Evolutionary conservation across 2,888 invertebrate genomes (phyloP), one percentile per base, ranked within the genome.

Genomic region (Pycnomerus fuliginosus): DNA sequence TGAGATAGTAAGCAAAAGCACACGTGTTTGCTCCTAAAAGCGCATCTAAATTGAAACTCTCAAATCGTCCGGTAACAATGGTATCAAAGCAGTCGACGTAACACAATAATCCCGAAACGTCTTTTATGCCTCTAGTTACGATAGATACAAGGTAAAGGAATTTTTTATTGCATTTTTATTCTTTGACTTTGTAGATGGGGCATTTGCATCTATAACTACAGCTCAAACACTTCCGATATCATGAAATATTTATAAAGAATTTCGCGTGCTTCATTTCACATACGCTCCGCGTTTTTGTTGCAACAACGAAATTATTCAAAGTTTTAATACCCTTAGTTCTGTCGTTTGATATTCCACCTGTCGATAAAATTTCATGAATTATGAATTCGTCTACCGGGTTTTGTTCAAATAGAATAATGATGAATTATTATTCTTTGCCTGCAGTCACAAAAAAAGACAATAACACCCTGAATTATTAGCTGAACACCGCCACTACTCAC

Each of bases 201-300:
- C 60, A 67, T 69, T 69, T 63, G 59, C 68, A 69, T 68, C 61
- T 59, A 53, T 68, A 69, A 68, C 67, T 64, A 67, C 56, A 58
- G 55, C 58, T 63, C 62, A 61, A 67, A 67, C 65, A 64, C 64
- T 65, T 62, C 52, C 54, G 50, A 60, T 61, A 56, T 44, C 48
- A 67, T 69, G 64, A 64, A 68, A 68, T 65, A 69, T 69, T 61
- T 65, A 68, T 68, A 62, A 62, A 44, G 52, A 49, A 54, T 60
- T 58, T 51, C 50, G 53, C 54, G 55, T 56, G 59, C 59, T 62
- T 56, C 60, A 64, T 62, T 53, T 61, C 60, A 56, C 61, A 60
- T 59, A 56, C 58, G 54, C 47, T 44, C 25, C 55, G 37, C 15
- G 52, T 56, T 53, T 50, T 49, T 53, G 47, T 56, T 58, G 44